phyloP scores from a whole-genome alignment of 2,888 invertebrate genomes.

The Margaritifera margaritifera region DNA sequence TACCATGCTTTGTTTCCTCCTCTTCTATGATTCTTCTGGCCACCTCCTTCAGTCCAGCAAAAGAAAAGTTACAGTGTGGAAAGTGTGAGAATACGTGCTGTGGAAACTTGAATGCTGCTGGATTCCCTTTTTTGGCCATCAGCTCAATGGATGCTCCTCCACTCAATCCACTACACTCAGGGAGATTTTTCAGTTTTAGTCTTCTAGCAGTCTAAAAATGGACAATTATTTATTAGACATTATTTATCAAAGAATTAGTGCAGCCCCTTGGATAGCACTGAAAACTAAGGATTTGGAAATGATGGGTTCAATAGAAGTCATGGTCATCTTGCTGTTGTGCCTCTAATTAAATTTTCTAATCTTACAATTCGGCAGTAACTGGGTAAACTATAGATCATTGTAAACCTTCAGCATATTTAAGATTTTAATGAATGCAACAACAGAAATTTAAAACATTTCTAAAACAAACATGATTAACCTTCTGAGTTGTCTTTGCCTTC shows the following conservation, averaged over 20 bases:
- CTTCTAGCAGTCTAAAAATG: conserved; percentile 78
- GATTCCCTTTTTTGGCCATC: conserved; percentile 81
- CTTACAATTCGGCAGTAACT: too few relatives aligned
- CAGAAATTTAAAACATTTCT: too few relatives aligned
- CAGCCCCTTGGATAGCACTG: too few relatives aligned
- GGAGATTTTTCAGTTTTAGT: conserved; percentile 85
- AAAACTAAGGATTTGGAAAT: too few relatives aligned
- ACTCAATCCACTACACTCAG: conserved; percentile 81
- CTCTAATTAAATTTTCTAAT: too few relatives aligned
- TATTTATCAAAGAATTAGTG: background rate
- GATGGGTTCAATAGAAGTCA: too few relatives aligned
- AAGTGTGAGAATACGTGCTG: conserved; percentile 75
- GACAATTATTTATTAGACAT: background rate
- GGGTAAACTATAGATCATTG: too few relatives aligned
- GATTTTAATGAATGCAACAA: too few relatives aligned
- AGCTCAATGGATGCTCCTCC: conserved; percentile 91
- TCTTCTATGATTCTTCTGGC: conserved; percentile 36
- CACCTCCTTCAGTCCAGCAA: conserved; percentile 79
- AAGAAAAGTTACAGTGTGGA: conserved; percentile 92
- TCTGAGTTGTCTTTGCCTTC: too few relatives aligned
- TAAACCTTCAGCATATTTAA: too few relatives aligned
- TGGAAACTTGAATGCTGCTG: conserved; percentile 75
- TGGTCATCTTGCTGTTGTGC: too few relatives aligned
- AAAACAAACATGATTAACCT: too few relatives aligned
- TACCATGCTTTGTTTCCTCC: conserved; percentile 62